Evolutionary conservation across 2,888 invertebrate genomes (phyloP).

Genomic region (Malthinus flaveolus): DNA sequence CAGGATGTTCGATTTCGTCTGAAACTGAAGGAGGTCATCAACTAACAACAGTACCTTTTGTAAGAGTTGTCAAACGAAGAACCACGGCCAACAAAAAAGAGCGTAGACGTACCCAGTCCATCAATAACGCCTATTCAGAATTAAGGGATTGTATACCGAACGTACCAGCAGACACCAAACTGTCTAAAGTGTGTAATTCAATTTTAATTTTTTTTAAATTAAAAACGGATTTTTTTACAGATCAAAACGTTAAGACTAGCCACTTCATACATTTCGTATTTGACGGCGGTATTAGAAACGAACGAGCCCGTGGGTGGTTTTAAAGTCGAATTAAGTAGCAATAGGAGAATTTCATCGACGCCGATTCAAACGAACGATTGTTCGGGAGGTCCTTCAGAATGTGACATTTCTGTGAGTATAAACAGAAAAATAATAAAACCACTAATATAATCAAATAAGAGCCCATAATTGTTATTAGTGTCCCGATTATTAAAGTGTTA

Average conservation of each 20-base stretch:
- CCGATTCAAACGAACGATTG: slow-evolving; percentile 45
- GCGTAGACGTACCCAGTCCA: slow-evolving; percentile 86
- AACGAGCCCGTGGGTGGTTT: slow-evolving; percentile 85
- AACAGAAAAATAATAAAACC: slow-evolving; percentile 6
- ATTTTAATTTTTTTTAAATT: not conserved
- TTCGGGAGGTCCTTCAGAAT: slow-evolving; percentile 44
- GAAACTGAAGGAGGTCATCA: slow-evolving; percentile 41
- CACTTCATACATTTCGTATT: slow-evolving; percentile 89
- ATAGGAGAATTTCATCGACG: slow-evolving; percentile 45
- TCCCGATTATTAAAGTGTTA: slow-evolving; percentile 15
- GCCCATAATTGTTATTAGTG: slow-evolving; percentile 16
- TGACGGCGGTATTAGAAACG: slow-evolving; percentile 86
- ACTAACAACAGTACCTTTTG: slow-evolving; percentile 49
- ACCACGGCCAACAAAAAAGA: slow-evolving; percentile 96
- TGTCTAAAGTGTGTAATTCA: slow-evolving; percentile 77
- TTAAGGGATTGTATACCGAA: slow-evolving; percentile 94
- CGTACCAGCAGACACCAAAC: slow-evolving; percentile 92
- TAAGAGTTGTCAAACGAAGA: slow-evolving; percentile 73
- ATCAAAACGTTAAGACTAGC: slow-evolving; percentile 94
- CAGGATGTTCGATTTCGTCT: slow-evolving; percentile 21
- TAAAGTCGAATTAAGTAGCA: slow-evolving; percentile 75
- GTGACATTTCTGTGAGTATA: slow-evolving; percentile 47
- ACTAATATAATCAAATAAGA: not conserved
- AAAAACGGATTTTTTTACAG: slow-evolving; percentile 57
- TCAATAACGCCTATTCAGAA: slow-evolving; percentile 93